Conservation (phyloP, 1,140 invertebrate species). For the Ostrea edulis region DNA sequence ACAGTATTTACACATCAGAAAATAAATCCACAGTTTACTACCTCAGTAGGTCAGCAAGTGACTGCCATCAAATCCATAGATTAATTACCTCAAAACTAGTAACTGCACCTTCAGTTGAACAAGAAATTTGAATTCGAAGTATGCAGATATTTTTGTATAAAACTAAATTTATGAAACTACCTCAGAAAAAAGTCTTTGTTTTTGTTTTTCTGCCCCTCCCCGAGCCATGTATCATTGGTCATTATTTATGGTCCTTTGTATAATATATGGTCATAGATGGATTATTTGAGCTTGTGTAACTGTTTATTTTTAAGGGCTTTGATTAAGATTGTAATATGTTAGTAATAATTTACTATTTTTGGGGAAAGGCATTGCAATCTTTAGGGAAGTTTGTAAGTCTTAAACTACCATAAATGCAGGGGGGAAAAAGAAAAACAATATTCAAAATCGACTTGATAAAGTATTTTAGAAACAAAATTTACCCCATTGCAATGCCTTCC, state of each 20-base stretch:
- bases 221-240: neutral
- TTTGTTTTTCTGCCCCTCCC: neutral
- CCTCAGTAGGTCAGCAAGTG: neutral
- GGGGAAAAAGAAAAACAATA: neutral
- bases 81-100: slow-evolving; percentile 19
- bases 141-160: slow-evolving; percentile 14
- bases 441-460: too few relatives aligned
- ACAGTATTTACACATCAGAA: slow-evolving; percentile 28
- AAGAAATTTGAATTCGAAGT: neutral
- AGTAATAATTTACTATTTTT: neutral
- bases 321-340: neutral
- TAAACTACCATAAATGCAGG: too few relatives aligned
- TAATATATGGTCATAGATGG: neutral
- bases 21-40: neutral
- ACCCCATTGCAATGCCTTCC: slow-evolving; percentile 18
- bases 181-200: slow-evolving; percentile 18
- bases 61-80: slow-evolving; percentile 1
- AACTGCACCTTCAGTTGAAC: slow-evolving; percentile 7
- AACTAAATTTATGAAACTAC: slow-evolving; percentile 23
- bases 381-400: neutral
- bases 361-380: slow-evolving; percentile 10
- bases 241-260: neutral
- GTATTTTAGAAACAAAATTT: neutral
- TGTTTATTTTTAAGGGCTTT: neutral
- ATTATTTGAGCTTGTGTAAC: slow-evolving; percentile 11